Percentiles rank a stretch among this genome's conserved stretches.
phyloP scores from a whole-genome alignment of 1,140 invertebrate species.

The Bombus waltoni region DNA sequence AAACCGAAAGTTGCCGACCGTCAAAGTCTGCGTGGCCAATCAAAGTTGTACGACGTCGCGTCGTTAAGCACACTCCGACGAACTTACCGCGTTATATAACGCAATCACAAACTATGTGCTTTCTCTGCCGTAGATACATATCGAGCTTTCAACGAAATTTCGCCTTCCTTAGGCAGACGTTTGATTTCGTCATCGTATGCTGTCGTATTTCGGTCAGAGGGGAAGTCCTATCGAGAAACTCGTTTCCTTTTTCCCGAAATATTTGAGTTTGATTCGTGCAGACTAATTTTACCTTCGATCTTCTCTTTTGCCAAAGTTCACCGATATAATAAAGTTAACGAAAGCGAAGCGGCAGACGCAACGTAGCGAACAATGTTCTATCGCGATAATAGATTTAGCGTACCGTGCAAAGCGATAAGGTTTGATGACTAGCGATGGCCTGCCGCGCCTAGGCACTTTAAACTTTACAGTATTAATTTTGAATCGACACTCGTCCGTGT shows the following conservation, averaged over 20 bases:
- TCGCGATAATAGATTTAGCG: constrained; percentile 4
- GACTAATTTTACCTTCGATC: not conserved
- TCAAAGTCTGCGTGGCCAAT: constrained; percentile 61
- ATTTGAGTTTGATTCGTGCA: not conserved
- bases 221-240: no score
- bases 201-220: no score
- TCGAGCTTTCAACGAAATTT: not conserved
- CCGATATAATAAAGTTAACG: not conserved
- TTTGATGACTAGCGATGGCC: not conserved
- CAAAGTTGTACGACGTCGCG: constrained; percentile 62
- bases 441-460: not conserved
- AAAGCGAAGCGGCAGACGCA: not conserved
- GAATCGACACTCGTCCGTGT: not conserved
- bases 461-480: not conserved
- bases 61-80: constrained; percentile 59
- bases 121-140: not conserved
- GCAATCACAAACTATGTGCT: constrained; percentile 23
- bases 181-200: not conserved
- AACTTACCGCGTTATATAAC: constrained; percentile 20
- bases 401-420: not conserved
- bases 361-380: not conserved
- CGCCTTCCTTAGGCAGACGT: not conserved
- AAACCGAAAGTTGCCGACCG: constrained; percentile 48
- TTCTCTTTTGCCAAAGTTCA: not conserved
- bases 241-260: not conserved